Evolutionary conservation across 2,888 invertebrate genomes (phyloP), one percentile per base, ranked within the genome.

Genomic region (Acrobasis repandana): DNA sequence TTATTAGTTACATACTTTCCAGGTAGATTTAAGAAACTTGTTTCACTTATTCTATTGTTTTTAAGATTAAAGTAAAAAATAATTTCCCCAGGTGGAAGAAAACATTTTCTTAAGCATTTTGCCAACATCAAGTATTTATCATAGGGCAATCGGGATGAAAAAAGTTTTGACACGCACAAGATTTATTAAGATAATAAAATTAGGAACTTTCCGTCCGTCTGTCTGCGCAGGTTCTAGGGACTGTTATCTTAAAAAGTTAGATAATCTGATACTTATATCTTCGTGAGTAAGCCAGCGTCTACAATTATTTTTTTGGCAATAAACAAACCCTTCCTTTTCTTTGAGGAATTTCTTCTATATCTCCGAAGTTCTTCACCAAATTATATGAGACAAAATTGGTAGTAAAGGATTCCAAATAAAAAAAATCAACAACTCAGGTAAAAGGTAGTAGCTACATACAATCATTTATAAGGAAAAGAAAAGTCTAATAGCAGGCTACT

Each of bases 101-200:
- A 14, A 43, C 4, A 43, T 43, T 43, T 43, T n/a, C 5, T 11
- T 14, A 43, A 43, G 14, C 43, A 18, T 48, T 18, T 18, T 1
- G 18, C 16, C 18, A 43, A 57, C 47, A 58, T 58, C 38, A 58
- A 51, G 51, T 59, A 66, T 69, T 65, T 67, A 66, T 69, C 65
- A 61, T 60, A 56, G 20, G 46, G 34, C 20, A 62, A 63, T 61
- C 64, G 62, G 64, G 65, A 70, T 69, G 66, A 70, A 69, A 66
- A 70, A 70, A 70, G 65, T 70, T 70, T 62, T 56, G 64, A 63
- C 69, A 51, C 63, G 61, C 56, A 61, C 34, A 14, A 63, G 63
- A 70, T 70, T 70, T 70, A 70, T 69, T 64, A 33, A 54, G 50
- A 61, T 58, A 56, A 59, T 57, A 63, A 63, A 61, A 61, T 57